Evolutionary conservation across 2,113 vertebrate genomes (phyloP).

Genomic region (Muntiacus reevesi): DNA sequence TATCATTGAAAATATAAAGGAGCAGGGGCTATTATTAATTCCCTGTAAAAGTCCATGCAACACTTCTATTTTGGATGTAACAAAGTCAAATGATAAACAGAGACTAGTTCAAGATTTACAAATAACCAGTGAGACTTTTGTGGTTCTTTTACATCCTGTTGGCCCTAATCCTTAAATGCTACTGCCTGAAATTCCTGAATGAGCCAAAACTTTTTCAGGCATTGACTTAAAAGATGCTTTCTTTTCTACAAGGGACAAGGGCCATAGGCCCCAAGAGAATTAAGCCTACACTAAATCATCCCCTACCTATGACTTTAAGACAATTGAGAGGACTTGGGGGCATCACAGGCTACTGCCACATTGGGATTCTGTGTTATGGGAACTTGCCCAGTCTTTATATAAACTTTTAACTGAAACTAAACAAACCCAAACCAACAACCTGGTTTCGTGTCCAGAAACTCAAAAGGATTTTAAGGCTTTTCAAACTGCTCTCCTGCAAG

Average conservation of each 20-base stretch:
- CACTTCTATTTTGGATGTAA: background rate
- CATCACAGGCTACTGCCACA: background rate
- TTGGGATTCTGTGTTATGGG: background rate
- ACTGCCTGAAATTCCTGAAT: background rate
- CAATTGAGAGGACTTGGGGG: background rate
- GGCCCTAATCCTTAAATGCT: background rate
- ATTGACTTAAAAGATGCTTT: background rate
- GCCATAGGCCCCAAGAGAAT: background rate
- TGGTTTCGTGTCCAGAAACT: background rate
- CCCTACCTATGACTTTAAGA: background rate
- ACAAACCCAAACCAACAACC: background rate
- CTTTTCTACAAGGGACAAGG: background rate
- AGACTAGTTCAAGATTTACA: background rate
- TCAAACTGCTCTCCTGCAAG: background rate
- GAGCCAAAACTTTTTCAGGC: background rate
- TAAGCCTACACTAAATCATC: background rate
- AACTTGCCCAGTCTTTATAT: background rate
- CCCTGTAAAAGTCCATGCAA: background rate
- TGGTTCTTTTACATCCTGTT: background rate
- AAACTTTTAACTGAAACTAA: background rate
- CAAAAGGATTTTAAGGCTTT: background rate
- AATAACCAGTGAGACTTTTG: background rate
- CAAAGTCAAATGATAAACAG: background rate
- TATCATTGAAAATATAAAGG: background rate
- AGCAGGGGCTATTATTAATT: background rate